phyloP scores from a whole-genome alignment of 2,113 vertebrate genomes.

The Propithecus coquereli region DNA sequence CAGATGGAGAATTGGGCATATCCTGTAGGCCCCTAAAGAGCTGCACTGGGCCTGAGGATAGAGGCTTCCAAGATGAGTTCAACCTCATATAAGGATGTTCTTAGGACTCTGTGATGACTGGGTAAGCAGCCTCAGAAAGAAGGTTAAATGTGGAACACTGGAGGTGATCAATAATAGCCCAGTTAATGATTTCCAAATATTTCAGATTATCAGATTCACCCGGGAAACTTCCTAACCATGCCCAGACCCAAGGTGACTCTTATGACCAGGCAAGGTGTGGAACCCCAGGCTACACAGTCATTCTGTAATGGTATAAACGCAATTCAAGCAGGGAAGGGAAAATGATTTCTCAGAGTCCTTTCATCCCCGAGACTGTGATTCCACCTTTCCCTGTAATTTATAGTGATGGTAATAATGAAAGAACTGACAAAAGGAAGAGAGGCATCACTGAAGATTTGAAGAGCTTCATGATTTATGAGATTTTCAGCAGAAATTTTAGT shows the following conservation, averaged over 20 bases:
- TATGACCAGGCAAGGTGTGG: not conserved
- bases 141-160: not conserved
- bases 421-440: not conserved
- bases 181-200: not conserved
- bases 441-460: not conserved
- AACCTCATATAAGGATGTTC: not conserved
- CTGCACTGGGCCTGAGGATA: not conserved
- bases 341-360: not conserved
- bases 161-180: not conserved
- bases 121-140: not conserved
- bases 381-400: not conserved
- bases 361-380: not conserved
- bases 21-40: not conserved
- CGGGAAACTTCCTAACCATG: not conserved
- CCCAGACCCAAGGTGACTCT: not conserved
- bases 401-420: not conserved
- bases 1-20: not conserved
- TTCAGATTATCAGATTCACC: not conserved
- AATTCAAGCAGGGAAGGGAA: not conserved
- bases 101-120: not conserved
- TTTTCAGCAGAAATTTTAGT: slow-evolving; percentile 6
- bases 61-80: not conserved
- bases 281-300: not conserved
- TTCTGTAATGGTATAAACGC: not conserved
- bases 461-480: not conserved